Conservation (phyloP, 1,140 invertebrate species). For the Thalassaphorura encarpata region DNA sequence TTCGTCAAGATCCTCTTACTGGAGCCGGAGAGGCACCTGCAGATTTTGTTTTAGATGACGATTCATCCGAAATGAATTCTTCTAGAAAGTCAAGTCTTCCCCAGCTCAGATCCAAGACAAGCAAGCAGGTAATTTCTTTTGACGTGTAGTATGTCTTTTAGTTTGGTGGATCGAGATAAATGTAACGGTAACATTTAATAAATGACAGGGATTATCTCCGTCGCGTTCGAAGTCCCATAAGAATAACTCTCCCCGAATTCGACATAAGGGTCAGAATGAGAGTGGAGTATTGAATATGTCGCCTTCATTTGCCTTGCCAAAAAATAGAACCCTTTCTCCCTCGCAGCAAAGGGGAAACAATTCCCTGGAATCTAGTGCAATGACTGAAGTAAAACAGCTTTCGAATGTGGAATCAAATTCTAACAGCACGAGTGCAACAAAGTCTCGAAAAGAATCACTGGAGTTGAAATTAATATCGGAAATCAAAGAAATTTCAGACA, state of each 20-base stretch:
- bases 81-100: slow-evolving; percentile 34
- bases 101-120: slow-evolving; percentile 32
- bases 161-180: neutral
- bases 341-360: too few species aligned
- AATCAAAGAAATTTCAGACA: slow-evolving; percentile 63
- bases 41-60: slow-evolving; percentile 43
- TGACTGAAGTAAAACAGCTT: too few species aligned
- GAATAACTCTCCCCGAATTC: slow-evolving; percentile 19
- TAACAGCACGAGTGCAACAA: too few species aligned
- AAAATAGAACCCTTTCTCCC: too few species aligned
- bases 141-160: neutral
- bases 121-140: slow-evolving; percentile 18
- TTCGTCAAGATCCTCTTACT: slow-evolving; percentile 48
- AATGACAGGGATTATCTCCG: too few species aligned
- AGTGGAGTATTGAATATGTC: too few species aligned
- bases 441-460: slow-evolving; percentile 72
- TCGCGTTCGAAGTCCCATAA: slow-evolving; percentile 25
- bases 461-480: slow-evolving; percentile 67
- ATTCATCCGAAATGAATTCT: slow-evolving; percentile 24
- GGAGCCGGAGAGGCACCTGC: slow-evolving; percentile 48
- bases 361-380: too few species aligned
- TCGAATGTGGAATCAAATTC: too few species aligned
- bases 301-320: too few species aligned
- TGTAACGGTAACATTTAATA: slow-evolving; percentile 15
- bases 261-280: too few species aligned